A percentile compares a stretch with the other conserved stretches of the same genome.
phyloP scores from a whole-genome alignment of 1,140 invertebrate genomes.

The Chrysopa pallens region DNA sequence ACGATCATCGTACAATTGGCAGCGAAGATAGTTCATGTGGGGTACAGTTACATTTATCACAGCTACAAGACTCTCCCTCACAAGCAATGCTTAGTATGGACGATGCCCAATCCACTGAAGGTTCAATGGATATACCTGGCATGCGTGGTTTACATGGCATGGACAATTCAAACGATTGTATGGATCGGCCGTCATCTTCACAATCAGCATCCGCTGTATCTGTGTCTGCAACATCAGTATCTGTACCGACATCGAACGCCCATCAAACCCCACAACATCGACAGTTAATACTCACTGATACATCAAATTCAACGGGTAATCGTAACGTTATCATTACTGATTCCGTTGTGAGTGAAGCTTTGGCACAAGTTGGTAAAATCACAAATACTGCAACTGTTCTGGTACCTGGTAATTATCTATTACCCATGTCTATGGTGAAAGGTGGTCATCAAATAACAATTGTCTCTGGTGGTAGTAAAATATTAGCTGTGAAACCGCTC shows the following conservation, averaged over 20 bases:
- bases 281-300: slow-evolving; percentile 17
- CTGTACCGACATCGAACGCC: neutral
- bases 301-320: slow-evolving; percentile 14
- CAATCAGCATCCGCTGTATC: no score
- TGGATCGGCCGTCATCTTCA: no score
- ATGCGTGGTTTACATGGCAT: slow-evolving; percentile 9
- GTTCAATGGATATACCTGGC: neutral
- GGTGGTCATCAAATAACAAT: slow-evolving; percentile 50
- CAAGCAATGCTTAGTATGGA: neutral
- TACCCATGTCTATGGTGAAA: slow-evolving; percentile 49
- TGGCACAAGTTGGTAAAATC: slow-evolving; percentile 27
- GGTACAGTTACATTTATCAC: slow-evolving; percentile 22
- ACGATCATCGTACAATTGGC: slow-evolving; percentile 46
- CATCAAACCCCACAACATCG: neutral
- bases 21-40: slow-evolving; percentile 53
- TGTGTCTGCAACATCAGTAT: neutral
- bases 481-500: slow-evolving; percentile 35
- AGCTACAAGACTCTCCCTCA: slow-evolving; percentile 6
- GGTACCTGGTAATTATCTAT: slow-evolving; percentile 46
- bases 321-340: slow-evolving; percentile 37
- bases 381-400: slow-evolving; percentile 37
- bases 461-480: slow-evolving; percentile 44
- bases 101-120: neutral
- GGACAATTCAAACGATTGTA: no score
- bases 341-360: slow-evolving; percentile 27